Conservation (phyloP, 2,888 invertebrate genomes). For the Himalopsyche japonica region DNA sequence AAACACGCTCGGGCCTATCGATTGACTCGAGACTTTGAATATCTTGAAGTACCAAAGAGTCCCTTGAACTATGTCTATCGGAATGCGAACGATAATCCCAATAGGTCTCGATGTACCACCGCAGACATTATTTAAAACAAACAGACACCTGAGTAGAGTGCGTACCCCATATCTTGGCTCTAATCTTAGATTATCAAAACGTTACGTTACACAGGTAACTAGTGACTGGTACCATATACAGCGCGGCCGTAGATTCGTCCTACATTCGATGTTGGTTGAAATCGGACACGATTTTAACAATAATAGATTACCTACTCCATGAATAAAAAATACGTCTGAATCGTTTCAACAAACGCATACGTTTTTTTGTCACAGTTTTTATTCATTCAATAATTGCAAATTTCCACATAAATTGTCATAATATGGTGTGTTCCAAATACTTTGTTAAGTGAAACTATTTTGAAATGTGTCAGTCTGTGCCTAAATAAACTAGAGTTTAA, state of each 20-base stretch:
- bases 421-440: too few species aligned
- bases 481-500: too few species aligned
- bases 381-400: too few species aligned
- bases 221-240: background rate
- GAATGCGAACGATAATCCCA: conserved; percentile 10
- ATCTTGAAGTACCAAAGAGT: background rate
- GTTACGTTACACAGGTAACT: background rate
- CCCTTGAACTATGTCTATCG: background rate
- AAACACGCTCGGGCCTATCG: background rate
- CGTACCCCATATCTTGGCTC: background rate
- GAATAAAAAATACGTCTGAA: too few species aligned
- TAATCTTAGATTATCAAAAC: background rate
- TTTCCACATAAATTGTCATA: too few species aligned
- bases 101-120: background rate
- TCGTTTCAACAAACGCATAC: too few species aligned
- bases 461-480: too few species aligned
- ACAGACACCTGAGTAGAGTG: conserved; percentile 7
- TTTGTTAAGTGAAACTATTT: too few species aligned
- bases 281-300: background rate
- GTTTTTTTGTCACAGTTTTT: too few species aligned
- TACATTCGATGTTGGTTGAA: background rate
- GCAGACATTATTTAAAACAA: conserved; percentile 16
- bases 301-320: too few species aligned
- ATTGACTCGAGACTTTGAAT: conserved; percentile 12
- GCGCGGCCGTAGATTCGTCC: background rate